Base-by-base conservation (phyloP, 2,113 vertebrate genomes). In the Puma concolor region DNA sequence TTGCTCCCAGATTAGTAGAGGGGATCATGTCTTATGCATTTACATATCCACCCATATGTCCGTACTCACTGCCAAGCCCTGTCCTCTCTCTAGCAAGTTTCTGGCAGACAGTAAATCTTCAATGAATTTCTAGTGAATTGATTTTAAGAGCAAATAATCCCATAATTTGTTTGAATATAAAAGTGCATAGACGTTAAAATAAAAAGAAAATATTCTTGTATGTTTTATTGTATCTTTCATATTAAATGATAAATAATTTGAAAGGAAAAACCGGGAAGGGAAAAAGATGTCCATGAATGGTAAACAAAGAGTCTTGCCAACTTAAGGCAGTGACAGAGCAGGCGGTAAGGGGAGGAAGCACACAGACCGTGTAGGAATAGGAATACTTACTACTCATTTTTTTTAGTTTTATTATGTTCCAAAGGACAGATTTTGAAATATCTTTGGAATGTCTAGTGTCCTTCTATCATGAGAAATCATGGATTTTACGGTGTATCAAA, bases 131-230 rank as follows among this genome's bases (percentile, higher is more conserved):
- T 38, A 66, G 31, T 50, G 21, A 87, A 87, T 27, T 83, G 33
- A 79, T 74, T 85, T 96, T 79, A 41, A 85, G 92, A 85, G 36
- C 9, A 92, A 92, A 64, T 19, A 69, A 93, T 14, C 19, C 77
- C 2, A 57, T 57, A 57, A 64, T 88, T 79, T 85, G 19, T 81
- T 67, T 66, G 23, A 91, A 69, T 33, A 80, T 1, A 66, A 67
- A 87, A 88, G 23, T n/a, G 4, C 19, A 54, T 10, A 19, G 44
- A 52, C 66, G 66, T 72, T 41, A 72, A 63, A 69, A 81, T 66
- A 82, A 74, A 82, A 74, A 63, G 14, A 38, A 16, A 38, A 71
- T 27, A 84, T 44, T 96, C 52, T 86, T 93, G 10, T 16, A 69
- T 27, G 25, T 41, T 8, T 12, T 74, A 21, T 11, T 87, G 7